These are phyloP conservation scores for Camponotus floridanus DNA, from an alignment of 1,140 invertebrate genomes.

Conservation along the genomic window DNA sequence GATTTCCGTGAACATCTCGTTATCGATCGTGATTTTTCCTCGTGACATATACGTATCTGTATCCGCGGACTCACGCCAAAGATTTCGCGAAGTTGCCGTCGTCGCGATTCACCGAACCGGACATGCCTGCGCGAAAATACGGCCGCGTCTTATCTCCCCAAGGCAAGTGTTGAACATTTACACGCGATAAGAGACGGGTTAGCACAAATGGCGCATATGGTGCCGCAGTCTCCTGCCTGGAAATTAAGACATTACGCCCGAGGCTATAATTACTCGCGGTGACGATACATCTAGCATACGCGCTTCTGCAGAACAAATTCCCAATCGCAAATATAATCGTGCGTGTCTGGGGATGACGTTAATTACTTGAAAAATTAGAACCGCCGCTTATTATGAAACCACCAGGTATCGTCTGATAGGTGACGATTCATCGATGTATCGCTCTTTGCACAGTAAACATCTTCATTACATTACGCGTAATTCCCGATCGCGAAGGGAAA, in stretches of 20 bases:
- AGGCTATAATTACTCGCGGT: conserved; percentile 37
- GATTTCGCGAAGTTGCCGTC: neutral
- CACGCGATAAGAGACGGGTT: conserved; percentile 66
- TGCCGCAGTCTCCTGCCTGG: neutral
- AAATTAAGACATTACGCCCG: conserved; percentile 64
- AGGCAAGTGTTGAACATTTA: conserved; percentile 69
- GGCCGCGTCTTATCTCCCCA: conserved; percentile 44
- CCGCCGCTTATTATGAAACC: neutral
- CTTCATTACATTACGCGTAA: neutral
- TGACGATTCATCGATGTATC: neutral
- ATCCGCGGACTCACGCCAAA: neutral
- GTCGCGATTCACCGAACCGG: conserved; percentile 40
- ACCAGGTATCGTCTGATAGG: no score
- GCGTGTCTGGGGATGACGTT: neutral
- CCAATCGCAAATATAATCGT: conserved; percentile 7
- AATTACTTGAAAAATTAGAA: conserved; percentile 39
- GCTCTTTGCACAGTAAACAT: neutral
- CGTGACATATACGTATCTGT: no score
- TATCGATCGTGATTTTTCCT: conserved; percentile 20
- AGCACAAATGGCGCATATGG: conserved; percentile 64
- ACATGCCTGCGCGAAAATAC: conserved; percentile 28
- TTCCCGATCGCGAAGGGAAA: neutral
- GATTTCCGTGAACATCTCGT: neutral
- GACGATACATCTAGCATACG: neutral
- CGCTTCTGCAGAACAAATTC: conserved; percentile 33